Evolutionary conservation across 2,888 invertebrate genomes (phyloP).

Genomic region (Orthonychiurus folsomi): DNA sequence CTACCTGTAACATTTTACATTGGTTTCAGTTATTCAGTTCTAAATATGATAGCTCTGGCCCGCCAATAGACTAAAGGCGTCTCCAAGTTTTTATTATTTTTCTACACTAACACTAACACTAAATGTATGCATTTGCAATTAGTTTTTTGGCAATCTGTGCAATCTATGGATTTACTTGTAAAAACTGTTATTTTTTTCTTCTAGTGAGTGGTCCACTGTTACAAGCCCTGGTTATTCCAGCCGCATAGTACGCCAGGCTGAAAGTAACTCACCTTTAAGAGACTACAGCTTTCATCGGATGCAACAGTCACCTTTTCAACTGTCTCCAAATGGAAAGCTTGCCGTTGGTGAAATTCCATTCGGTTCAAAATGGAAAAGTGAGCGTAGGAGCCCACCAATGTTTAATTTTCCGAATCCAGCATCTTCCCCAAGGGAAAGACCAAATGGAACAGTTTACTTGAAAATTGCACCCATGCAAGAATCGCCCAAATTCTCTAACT

Average conservation of each 20-base stretch:
- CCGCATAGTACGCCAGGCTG: background rate
- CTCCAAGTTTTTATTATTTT: background rate
- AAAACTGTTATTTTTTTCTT: too few species aligned
- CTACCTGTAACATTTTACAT: too few species aligned
- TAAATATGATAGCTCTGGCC: too few species aligned
- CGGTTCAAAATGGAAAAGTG: background rate
- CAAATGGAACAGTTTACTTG: background rate
- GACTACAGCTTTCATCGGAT: background rate
- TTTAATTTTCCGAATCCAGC: too few species aligned
- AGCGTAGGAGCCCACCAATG: background rate
- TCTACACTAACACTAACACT: too few species aligned
- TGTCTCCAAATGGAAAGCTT: background rate
- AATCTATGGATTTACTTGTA: too few species aligned
- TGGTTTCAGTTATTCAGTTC: too few species aligned
- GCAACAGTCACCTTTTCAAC: background rate
- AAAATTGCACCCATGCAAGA: conserved; percentile 1
- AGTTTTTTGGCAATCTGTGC: too few species aligned
- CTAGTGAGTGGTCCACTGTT: background rate
- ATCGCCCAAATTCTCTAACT: background rate
- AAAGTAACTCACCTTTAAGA: background rate
- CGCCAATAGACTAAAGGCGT: too few species aligned
- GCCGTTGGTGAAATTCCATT: background rate
- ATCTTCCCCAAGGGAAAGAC: background rate
- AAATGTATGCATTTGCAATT: too few species aligned
- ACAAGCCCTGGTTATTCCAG: background rate